Percentiles rank a stretch among this genome's conserved stretches.
These are phyloP conservation scores for Pterophyllum scalare DNA, from an alignment of 2,113 vertebrate genomes.

Conservation along the genomic window DNA sequence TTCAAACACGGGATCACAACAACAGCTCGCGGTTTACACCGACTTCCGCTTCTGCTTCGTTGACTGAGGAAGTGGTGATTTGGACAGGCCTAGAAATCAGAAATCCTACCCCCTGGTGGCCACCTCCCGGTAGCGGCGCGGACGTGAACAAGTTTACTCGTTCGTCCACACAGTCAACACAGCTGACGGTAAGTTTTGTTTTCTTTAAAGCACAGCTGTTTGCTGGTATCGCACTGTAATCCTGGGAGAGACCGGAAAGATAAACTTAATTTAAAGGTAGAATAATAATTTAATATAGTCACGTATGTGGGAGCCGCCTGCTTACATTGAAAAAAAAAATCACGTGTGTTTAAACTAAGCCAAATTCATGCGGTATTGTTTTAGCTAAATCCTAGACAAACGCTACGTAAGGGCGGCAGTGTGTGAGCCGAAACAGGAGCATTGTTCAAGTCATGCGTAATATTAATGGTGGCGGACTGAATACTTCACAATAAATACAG, in stretches of 20 bases:
- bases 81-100: too few species aligned
- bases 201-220: fast-evolving
- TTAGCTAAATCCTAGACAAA: neutral
- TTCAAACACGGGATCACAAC: neutral
- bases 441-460: neutral
- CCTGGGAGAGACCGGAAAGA: neutral
- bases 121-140: neutral
- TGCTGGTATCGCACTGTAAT: neutral
- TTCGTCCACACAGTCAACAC: neutral
- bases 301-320: neutral
- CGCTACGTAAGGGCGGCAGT: too few species aligned
- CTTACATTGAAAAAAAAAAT: neutral
- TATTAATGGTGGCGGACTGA: neutral
- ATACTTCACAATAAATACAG: too few species aligned
- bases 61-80: conserved; percentile 9
- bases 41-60: conserved; percentile 3
- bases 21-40: neutral
- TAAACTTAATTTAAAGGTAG: neutral
- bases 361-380: neutral
- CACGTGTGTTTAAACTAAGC: neutral
- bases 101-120: conserved; percentile 8
- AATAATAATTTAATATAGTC: neutral
- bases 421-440: neutral
- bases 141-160: neutral
- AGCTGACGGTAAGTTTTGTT: conserved; percentile 12